Percentiles rank a stretch among this genome's conserved stretches.
These are phyloP conservation scores for Vanacampus margaritifer DNA, from an alignment of 2,113 vertebrate genomes.

Conservation along the genomic window DNA sequence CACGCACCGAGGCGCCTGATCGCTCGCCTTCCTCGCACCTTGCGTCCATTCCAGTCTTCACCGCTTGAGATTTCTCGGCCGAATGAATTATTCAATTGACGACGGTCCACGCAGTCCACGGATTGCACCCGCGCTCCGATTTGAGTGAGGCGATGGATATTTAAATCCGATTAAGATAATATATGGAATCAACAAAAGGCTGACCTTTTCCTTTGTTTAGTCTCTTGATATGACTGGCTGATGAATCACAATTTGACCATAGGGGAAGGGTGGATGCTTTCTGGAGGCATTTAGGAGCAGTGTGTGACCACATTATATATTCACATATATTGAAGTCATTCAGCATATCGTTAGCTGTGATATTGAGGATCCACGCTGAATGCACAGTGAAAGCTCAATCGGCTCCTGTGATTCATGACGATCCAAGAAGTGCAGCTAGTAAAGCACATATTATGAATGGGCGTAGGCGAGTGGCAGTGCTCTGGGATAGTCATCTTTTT, in stretches of 20 bases:
- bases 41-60: conserved; percentile 31
- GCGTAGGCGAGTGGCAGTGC: conserved; percentile 51
- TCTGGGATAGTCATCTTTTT: conserved; percentile 15
- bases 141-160: conserved; percentile 36
- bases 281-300: not conserved
- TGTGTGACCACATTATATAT: not conserved
- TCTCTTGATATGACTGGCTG: conserved; percentile 28
- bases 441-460: conserved; percentile 64
- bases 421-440: conserved; percentile 36
- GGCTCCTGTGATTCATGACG: conserved; percentile 30
- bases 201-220: conserved; percentile 65
- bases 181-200: conserved; percentile 57
- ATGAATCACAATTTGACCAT: conserved; percentile 1
- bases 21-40: conserved; percentile 38
- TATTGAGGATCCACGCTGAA: conserved; percentile 38
- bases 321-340: not conserved
- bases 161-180: conserved; percentile 71
- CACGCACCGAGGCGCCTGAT: not conserved
- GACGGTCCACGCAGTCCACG: conserved; percentile 11
- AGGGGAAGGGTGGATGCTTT: conserved; percentile 21
- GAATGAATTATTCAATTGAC: conserved; percentile 21
- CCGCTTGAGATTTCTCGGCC: conserved; percentile 12
- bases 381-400: conserved; percentile 28
- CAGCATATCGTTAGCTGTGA: not conserved
- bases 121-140: conserved; percentile 17